Evolutionary conservation across 2,888 invertebrate genomes (phyloP), one percentile per base, ranked within the genome.

Genomic region (Caenorhabditis sp.): DNA sequence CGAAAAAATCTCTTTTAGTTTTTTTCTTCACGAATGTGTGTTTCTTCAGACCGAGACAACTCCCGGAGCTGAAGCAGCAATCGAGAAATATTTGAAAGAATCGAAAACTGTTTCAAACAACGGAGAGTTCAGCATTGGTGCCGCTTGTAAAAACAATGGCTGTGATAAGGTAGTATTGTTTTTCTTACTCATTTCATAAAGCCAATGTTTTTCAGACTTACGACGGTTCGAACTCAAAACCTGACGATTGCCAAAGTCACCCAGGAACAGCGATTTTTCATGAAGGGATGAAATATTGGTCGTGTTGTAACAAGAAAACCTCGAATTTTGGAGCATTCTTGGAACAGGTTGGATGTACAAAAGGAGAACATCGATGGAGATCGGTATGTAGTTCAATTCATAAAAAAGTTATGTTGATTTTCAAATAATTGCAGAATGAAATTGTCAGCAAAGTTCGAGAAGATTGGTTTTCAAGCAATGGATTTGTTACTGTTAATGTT

Each of bases 301-400:
- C 81, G 43, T 99, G 99, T 88, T 99, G 99, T 87, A 92, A 93
- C 83, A 93, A 93, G 85, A 92, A 93, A 86, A 97, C 97, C 0
- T 92, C 94, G 0, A 97, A 99, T 88, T 99, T 99, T 88, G 92
- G 93, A 66, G 92, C 91, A 1, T 99, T 99, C 88, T 90, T 99
- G 66, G 93, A 92, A 64, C 97, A 97, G 90, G 92, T 91, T 61
- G 99, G 99, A 0, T 99, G 99, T 88, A 91, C 91, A 4, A 90
- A 91, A 67, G 97, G 95, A 5, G 90, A 90, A 58, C 99, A 99
- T 89, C 90, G 92, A 71, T 99, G 97, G 96, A 90, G 62, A 90
- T 92, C 93, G 89, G 90, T 89, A 69, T 69, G 79, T 51, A 19
- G 12, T 23, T 12, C 0, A 19, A 5, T 8, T 2, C 27, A 5